A percentile compares a stretch with the other conserved stretches of the same genome.
These are phyloP conservation scores for Zeugodacus cucurbitae DNA, from an alignment of 1,140 invertebrate species.

Conservation along the genomic window DNA sequence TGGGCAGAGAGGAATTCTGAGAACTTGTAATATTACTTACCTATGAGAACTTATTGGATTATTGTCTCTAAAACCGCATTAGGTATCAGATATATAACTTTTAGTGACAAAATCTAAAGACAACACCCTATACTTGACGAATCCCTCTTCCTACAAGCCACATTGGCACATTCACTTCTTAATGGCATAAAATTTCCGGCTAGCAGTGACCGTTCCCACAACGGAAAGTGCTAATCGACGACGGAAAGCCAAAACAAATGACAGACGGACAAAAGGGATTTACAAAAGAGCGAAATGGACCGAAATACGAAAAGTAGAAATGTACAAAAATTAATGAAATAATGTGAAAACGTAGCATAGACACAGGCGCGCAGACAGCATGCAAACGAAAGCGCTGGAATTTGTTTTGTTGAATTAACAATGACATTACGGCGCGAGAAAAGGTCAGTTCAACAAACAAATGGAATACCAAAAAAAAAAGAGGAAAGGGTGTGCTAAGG, in stretches of 20 bases:
- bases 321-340: background rate
- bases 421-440: background rate
- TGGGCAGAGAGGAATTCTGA: no score
- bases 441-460: background rate
- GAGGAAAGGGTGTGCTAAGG: background rate
- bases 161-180: background rate
- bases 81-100: no score
- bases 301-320: background rate
- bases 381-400: background rate
- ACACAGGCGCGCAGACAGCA: background rate
- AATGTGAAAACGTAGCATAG: background rate
- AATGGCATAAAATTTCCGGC: background rate
- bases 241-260: slow-evolving; percentile 12
- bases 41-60: no score
- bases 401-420: background rate
- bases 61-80: no score
- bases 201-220: background rate
- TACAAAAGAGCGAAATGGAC: background rate
- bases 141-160: background rate
- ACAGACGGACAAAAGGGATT: background rate
- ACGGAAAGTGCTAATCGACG: background rate
- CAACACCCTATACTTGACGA: no score
- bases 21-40: no score
- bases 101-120: no score
- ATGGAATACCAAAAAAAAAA: background rate